Evolutionary conservation across 2,888 invertebrate genomes (phyloP), one percentile per base, ranked within the genome.

Genomic region (Coecobrya sp.): DNA sequence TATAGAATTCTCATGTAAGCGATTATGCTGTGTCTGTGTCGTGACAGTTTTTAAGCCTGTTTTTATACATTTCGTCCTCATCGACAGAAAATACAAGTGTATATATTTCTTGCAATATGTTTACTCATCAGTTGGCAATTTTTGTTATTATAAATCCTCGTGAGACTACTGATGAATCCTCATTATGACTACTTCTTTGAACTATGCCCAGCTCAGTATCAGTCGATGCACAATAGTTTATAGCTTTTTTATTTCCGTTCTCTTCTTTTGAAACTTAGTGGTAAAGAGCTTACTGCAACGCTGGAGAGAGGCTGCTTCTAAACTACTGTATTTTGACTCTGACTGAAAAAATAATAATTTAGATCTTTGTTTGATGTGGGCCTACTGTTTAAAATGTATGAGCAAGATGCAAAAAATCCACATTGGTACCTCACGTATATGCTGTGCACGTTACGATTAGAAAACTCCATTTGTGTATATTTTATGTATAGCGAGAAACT

Each of bases 141-240:
- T 88, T 84, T 76, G 8, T 73, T 55, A 30, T 59, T 73, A 62
- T 73, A 59, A 86, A 86, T 86, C 68, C 86, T 70, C 86, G 22
- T 52, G 86, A 70, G 86, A 86, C 68, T 30, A 16, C 49, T 86
- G 86, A 85, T 89, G 84, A 89, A 89, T 89, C 85, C 85, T 89
- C 85, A 89, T 89, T 89, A 89, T 76, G 59, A 70, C 45, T 65
- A 84, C 19, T 62, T 45, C 52, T 62, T 55, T 85, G 89, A 89
- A 70, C 81, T 70, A 36, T 59, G 81, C 13, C 45, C 86, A 3
- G 22, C 10, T 65, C 79, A 36, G 13, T 7, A 10, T 10, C 79
- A 45, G 45, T 79, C 79, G 10, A 49, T 10, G 10, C 19, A 82
- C 84, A 73, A 89, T 85, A 42, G 73, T 49, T 70, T 89, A 25